phyloP scores from a whole-genome alignment of 53 echinoderm and acorn worm genomes.

The Echinometra lucunter region DNA sequence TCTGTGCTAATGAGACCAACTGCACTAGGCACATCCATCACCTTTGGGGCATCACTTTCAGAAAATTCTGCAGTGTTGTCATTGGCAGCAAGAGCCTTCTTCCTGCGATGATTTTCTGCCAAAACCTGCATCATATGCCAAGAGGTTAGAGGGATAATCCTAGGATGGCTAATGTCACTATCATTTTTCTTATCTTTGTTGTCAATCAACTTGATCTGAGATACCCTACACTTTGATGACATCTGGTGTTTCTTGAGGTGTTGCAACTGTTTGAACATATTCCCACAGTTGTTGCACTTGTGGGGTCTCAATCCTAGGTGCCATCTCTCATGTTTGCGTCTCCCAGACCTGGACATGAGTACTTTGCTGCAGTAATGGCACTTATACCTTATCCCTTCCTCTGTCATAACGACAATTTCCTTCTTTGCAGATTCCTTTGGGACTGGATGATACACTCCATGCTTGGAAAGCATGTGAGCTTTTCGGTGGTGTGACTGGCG shows the following conservation, averaged over 20 bases:
- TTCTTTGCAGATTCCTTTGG: neutral
- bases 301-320: conserved; percentile 63
- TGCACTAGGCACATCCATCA: conserved; percentile 48
- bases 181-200: neutral
- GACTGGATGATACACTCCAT: conserved; percentile 34
- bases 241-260: conserved; percentile 64
- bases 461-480: conserved; percentile 62
- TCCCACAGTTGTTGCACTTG: conserved; percentile 55
- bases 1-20: conserved; percentile 60
- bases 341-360: conserved; percentile 58
- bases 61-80: neutral
- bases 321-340: conserved; percentile 66
- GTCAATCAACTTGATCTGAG: neutral
- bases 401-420: conserved; percentile 54
- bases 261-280: conserved; percentile 45
- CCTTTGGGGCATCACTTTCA: neutral
- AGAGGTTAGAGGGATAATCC: conserved; percentile 35
- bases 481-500: conserved; percentile 60
- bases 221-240: conserved; percentile 42
- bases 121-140: conserved; percentile 49
- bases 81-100: conserved; percentile 19
- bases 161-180: neutral
- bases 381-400: conserved; percentile 60
- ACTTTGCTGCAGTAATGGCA: conserved; percentile 62
- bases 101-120: conserved; percentile 42